Conservation (phyloP, 2,797 vertebrate genomes). For the Thaleichthys pacificus region DNA sequence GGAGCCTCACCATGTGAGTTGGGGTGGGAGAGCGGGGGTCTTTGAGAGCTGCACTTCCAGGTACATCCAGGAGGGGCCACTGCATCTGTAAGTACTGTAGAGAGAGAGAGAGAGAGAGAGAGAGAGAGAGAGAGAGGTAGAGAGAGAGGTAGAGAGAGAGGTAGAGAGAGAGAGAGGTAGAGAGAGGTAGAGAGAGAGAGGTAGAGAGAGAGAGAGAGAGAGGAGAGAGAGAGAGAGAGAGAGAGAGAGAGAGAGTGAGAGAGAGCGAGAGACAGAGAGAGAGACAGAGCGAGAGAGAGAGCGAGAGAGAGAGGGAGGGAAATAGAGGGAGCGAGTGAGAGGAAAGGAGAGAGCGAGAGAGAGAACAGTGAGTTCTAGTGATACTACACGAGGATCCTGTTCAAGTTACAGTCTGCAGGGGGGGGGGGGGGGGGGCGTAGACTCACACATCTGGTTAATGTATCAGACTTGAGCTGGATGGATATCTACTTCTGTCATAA, state of each 20-base stretch:
- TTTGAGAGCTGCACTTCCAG: slow-evolving; percentile 78
- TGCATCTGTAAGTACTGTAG: slow-evolving; percentile 91
- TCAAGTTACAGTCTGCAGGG: background rate
- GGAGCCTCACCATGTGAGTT: slow-evolving; percentile 81
- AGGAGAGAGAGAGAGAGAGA: background rate
- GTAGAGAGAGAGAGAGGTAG: slow-evolving; percentile 31
- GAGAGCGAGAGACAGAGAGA: no score
- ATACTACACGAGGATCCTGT: slow-evolving; percentile 1
- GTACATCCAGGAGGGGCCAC: slow-evolving; percentile 90
- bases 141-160: slow-evolving; percentile 9
- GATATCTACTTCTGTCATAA: background rate
- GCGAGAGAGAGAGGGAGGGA: background rate
- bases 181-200: slow-evolving; percentile 6
- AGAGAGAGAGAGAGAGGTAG: background rate
- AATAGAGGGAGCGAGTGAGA: no score
- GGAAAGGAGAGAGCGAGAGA: slow-evolving; percentile 1
- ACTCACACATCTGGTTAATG: slow-evolving; percentile 35
- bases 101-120: background rate
- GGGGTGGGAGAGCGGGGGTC: slow-evolving; percentile 82
- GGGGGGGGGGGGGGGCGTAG: background rate
- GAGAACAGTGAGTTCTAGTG: slow-evolving; percentile 15
- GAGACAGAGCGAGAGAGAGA: background rate
- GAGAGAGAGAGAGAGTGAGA: slow-evolving; percentile 13
- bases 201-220: slow-evolving; percentile 10
- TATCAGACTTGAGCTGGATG: slow-evolving; percentile 14